Base-by-base conservation (phyloP, 2,113 vertebrate genomes). In the Callipepla squamata region DNA sequence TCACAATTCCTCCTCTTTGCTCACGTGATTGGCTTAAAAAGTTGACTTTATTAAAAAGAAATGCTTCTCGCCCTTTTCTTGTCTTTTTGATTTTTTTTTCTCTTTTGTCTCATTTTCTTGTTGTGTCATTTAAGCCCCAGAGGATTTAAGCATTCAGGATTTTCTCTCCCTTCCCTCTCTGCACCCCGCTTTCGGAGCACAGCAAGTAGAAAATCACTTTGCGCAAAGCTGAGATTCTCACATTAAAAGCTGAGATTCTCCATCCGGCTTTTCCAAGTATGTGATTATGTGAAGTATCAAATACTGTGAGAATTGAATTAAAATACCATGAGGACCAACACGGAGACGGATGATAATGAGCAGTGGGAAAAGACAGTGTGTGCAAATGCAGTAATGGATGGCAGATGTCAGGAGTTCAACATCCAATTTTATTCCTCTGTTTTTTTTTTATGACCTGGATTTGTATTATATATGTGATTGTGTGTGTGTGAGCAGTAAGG, bases 301-400 rank as follows among this genome's bases (percentile, higher is more conserved):
- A 91, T 91, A 75, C 51, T 74, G 76, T 89, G 65, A 92, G 89
- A 92, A 93, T 70, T 91, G 89, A 92, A 95, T 96, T 96, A 70
- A 94, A 93, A 91, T 92, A 45, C 55, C 92, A 86, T 1, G 6
- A 93, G 90, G 90, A 69, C 92, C 0, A 69, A 88, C 83, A 85
- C 8, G 82, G 93, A 96, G 92, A 94, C 93, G 88, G 87, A 93
- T 94, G 90, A 87, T 96, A 96, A 96, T 90, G 73, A 96, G 83
- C 93, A 88, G 73, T 51, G 79, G 90, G 93, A 83, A 59, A 72
- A 88, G 87, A 25, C 85, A 73, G 85, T 68, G 57, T 18, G 1
- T 62, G 34, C 93, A 95, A 96, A 95, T 84, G 88, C 83, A 28
- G 86, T 95, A 96, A 96, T 95, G 91, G 96, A 65, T 92, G 85